phyloP scores from a whole-genome alignment of 2,113 vertebrate genomes.

The Camelus bactrianus region DNA sequence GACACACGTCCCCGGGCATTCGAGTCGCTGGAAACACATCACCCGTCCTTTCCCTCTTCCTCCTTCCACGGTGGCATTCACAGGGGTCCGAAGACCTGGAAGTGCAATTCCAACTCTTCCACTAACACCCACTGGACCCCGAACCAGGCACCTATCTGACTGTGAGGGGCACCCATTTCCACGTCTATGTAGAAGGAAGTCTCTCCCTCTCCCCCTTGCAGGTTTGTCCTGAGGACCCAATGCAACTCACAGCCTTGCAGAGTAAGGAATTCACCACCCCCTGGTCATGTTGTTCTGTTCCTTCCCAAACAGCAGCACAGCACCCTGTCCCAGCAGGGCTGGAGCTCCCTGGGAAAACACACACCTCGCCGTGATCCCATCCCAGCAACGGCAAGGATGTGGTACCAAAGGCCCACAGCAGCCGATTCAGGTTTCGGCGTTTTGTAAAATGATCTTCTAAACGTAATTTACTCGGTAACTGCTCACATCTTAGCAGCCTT shows the following conservation, averaged over 20 bases:
- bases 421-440: fast-evolving
- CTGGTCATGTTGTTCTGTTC: neutral
- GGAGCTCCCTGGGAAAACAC: neutral
- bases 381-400: fast-evolving
- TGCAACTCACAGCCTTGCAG: neutral
- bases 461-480: neutral
- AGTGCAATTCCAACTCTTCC: neutral
- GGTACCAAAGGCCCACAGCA: fast-evolving
- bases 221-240: neutral
- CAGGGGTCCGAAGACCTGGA: neutral
- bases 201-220: fast-evolving
- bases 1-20: fast-evolving
- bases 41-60: neutral
- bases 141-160: neutral
- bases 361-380: neutral
- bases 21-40: fast-evolving
- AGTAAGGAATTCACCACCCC: neutral
- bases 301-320: neutral
- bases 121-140: neutral
- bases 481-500: neutral
- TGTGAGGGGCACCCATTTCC: neutral
- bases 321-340: fast-evolving
- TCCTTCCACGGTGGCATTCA: neutral
- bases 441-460: neutral
- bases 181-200: neutral